Evolutionary conservation across 2,888 invertebrate species (phyloP).

Genomic region (Drosophila kambysellisi): DNA sequence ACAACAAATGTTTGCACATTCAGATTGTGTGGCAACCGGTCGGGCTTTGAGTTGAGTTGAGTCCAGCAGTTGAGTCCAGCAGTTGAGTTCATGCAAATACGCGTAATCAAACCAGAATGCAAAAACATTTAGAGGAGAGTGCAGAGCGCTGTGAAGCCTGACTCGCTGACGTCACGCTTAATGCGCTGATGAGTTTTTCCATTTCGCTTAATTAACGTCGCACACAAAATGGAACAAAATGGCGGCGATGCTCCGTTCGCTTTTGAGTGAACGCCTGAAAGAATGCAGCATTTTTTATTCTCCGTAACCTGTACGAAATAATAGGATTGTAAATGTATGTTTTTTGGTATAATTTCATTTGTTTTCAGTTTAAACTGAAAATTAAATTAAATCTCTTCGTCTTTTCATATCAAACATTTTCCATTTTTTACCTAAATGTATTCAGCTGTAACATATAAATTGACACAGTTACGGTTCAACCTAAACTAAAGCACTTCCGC

Average conservation of each 20-base stretch:
- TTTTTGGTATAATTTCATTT: background rate
- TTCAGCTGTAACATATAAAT: background rate
- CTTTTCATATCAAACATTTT: background rate
- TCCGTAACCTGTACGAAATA: background rate
- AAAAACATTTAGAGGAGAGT: conserved; percentile 46
- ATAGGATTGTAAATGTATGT: background rate
- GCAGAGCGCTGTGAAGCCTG: background rate
- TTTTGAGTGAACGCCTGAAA: conserved; percentile 23
- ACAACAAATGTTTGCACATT: conserved; percentile 65
- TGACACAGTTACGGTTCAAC: background rate
- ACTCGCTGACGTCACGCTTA: conserved; percentile 50
- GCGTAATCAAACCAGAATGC: conserved; percentile 44
- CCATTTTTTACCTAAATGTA: background rate
- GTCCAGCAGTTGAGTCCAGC: conserved; percentile 13
- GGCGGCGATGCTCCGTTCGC: conserved; percentile 27
- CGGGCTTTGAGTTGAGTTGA: background rate
- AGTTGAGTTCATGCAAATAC: conserved; percentile 56
- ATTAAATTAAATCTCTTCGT: background rate
- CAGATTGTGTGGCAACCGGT: conserved; percentile 65
- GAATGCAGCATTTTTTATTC: conserved; percentile 33
- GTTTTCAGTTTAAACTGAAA: background rate
- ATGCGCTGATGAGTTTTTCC: conserved; percentile 49
- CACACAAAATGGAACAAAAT: conserved; percentile 41
- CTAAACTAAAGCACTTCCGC: background rate
- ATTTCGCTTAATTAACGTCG: conserved; percentile 42